Evolutionary conservation across 1,140 invertebrate species (phyloP), one percentile per base, ranked within the genome.

Genomic region (Riptortus pedestris): DNA sequence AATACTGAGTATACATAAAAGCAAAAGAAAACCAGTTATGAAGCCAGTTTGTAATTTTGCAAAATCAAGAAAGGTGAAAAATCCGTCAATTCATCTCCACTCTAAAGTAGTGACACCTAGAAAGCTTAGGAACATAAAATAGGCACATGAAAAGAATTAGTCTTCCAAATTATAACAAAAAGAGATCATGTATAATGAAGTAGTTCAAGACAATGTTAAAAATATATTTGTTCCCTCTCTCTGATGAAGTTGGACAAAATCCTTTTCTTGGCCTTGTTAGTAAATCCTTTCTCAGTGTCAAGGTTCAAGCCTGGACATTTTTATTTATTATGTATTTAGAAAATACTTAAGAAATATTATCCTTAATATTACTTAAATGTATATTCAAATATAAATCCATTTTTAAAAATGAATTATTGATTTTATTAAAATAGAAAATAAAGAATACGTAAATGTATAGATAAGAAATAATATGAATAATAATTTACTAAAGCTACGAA

Each of bases 111-210:
- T 55, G 62, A 67, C 65, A 69, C 68, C 68, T 69, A 69, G 67
- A 69, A 69, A 69, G 61, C 68, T 69, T 67, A 67, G 67, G 57
- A 69, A 67, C 62, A 69, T 62, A 58, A 61, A 64, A 68, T 66
- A 69, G 68, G 68, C 68, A 68, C 67, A 69, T 69, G 68, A 69
- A 69, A 69, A 69, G 68, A 69, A 69, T 65, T 66, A 67, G 64
- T 55, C 57, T 31, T 59, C 43, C 47, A 38, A 38, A 38, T 7
- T 38, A 38, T 38, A 38, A 38, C 5, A 7, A 38, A 38, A 38
- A 38, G 14, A 38, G 5, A 38, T 7, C 5, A 5, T 38, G 5
- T 38, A 38, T 38, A 14, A 38, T 7, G 31, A 38, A 38, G 31
- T 5, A 51, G 45, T n/a, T 65, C 22, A 66, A 60, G 5, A 68